phyloP scores from a whole-genome alignment of 2,888 invertebrate genomes.

The Folsomia candida region DNA sequence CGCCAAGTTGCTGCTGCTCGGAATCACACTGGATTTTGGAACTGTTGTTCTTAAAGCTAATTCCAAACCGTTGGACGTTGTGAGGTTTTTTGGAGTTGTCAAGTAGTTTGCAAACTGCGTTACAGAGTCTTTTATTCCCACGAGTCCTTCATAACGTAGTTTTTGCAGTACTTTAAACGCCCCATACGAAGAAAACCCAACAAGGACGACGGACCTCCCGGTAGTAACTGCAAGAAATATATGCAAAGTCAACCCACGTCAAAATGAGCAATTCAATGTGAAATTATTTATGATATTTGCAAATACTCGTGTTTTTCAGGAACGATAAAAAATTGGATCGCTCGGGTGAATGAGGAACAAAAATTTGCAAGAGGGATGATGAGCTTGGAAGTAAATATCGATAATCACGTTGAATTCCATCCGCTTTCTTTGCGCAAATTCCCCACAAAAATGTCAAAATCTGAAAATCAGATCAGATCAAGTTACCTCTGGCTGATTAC shows the following conservation, averaged over 20 bases:
- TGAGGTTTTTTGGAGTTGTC: background rate
- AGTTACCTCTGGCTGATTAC: background rate
- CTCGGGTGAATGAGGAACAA: background rate
- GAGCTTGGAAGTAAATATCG: background rate
- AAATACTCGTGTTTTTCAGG: slow-evolving; percentile 20
- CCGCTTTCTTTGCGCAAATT: background rate
- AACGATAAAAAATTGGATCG: background rate
- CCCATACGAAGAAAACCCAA: slow-evolving; percentile 33
- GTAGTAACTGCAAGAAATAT: slow-evolving; percentile 30
- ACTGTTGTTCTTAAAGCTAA: background rate
- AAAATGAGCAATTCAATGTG: background rate
- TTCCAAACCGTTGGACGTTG: background rate
- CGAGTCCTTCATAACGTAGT: slow-evolving; percentile 52
- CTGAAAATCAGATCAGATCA: slow-evolving; percentile 11
- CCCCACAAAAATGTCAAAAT: slow-evolving; percentile 27
- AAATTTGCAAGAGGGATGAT: slow-evolving; percentile 8
- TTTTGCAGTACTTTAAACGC: slow-evolving; percentile 43
- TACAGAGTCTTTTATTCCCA: background rate
- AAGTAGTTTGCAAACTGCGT: background rate
- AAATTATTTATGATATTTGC: background rate
- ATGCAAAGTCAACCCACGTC: background rate
- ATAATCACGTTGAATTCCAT: background rate
- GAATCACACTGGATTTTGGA: background rate
- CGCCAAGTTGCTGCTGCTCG: background rate
- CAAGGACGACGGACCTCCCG: slow-evolving; percentile 32